Conservation (phyloP, 92 coral and sea anemone genomes). For the Palythoa grandis region DNA sequence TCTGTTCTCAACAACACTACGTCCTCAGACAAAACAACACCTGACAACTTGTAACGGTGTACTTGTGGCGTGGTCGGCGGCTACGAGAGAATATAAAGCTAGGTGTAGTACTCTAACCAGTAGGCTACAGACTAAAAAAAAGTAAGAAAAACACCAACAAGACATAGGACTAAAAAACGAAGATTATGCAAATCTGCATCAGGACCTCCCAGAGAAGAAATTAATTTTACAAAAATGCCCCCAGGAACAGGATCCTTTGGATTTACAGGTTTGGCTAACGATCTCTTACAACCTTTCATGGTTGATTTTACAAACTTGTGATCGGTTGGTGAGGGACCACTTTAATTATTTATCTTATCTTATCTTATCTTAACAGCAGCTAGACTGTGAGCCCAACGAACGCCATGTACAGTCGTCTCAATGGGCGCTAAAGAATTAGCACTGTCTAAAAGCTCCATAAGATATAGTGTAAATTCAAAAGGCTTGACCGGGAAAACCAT, state of each 20-base stretch:
- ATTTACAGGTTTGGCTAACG: slow-evolving; percentile 9
- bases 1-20: no score
- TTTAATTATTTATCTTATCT: no score
- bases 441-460: not conserved
- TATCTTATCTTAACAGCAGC: no score
- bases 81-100: no score
- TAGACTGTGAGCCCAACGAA: slow-evolving; percentile 29
- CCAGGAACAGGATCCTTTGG: slow-evolving; percentile 30
- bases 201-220: slow-evolving; percentile 23
- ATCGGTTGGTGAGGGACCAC: slow-evolving; percentile 5
- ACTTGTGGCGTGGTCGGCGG: no score
- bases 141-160: slow-evolving; percentile 21
- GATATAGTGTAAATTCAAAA: not conserved
- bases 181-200: slow-evolving; percentile 23
- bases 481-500: not conserved
- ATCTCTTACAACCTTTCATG: slow-evolving; percentile 6
- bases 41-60: no score
- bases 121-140: no score
- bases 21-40: no score
- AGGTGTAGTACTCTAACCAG: no score
- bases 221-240: slow-evolving; percentile 16
- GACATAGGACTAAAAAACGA: slow-evolving; percentile 5
- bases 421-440: not conserved
- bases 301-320: slow-evolving; percentile 15
- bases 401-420: no score